Conservation (phyloP, 1,140 invertebrate genomes). For the Drosophila pseudoananassae region DNA sequence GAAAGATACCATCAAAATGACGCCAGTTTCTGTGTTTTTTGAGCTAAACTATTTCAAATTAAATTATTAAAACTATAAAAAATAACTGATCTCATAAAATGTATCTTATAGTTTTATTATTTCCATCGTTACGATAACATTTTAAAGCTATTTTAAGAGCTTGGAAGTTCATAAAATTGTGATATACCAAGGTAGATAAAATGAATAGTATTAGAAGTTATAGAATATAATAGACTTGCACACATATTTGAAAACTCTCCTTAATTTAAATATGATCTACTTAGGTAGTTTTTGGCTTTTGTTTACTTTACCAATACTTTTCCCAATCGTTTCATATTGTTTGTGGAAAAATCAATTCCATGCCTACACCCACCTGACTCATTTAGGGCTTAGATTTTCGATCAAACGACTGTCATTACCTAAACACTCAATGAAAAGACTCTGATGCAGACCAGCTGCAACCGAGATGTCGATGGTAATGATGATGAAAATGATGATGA, state of each 20-base stretch:
- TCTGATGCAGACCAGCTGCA: slow-evolving; percentile 7
- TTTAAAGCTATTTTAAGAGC: background rate
- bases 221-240: no score
- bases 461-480: slow-evolving; percentile 2
- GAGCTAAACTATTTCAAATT: background rate
- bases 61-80: background rate
- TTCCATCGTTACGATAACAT: background rate
- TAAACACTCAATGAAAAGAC: slow-evolving; percentile 53
- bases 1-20: slow-evolving; percentile 25
- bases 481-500: slow-evolving; percentile 19
- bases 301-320: background rate
- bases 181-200: background rate
- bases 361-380: slow-evolving; percentile 26
- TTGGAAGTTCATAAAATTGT: background rate
- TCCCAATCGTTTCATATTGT: background rate
- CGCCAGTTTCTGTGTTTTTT: background rate
- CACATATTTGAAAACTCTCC: background rate
- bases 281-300: background rate
- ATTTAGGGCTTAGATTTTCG: slow-evolving; percentile 23
- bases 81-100: background rate
- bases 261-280: background rate
- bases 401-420: slow-evolving; percentile 71
- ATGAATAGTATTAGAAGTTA: no score
- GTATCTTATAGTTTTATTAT: background rate
- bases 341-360: slow-evolving; percentile 16